A percentile compares a stretch with the other conserved stretches of the same genome.
Conservation (phyloP, 2,113 vertebrate genomes). For the Gracilinanus agilis region DNA sequence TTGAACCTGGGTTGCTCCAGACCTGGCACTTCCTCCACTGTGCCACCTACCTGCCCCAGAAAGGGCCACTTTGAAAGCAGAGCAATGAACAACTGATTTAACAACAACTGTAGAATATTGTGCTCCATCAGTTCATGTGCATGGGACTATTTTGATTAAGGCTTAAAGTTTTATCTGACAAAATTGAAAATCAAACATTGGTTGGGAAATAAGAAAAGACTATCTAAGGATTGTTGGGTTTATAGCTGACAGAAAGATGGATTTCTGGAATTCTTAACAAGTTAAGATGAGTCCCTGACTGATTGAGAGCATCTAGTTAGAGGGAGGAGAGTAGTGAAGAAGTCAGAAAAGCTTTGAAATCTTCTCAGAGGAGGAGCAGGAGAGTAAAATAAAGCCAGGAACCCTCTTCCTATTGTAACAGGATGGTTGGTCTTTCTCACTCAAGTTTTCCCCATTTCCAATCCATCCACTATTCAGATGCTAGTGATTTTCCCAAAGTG, state of each 20-base stretch:
- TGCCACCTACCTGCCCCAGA: too few relatives aligned
- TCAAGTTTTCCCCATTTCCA: background rate
- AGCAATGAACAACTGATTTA: background rate
- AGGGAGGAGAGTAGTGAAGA: background rate
- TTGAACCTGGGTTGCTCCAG: too few relatives aligned
- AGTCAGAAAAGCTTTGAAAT: background rate
- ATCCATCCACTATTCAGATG: background rate
- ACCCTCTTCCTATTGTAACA: background rate
- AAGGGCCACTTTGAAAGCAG: background rate
- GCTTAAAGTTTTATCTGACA: background rate
- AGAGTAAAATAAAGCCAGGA: background rate
- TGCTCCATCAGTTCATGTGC: background rate
- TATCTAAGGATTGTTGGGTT: background rate
- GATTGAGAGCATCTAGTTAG: background rate
- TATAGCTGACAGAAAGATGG: background rate
- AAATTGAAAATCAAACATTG: background rate
- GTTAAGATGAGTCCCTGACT: background rate
- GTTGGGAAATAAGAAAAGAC: background rate
- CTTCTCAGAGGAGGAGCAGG: background rate
- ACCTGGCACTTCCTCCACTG: too few relatives aligned
- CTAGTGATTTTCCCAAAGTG: background rate
- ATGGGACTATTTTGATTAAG: background rate
- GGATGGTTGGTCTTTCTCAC: background rate
- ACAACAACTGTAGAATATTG: background rate
- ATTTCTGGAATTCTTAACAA: background rate